Percentiles rank a stretch among this genome's conserved stretches.
These are phyloP conservation scores for Andricus curvator DNA, from an alignment of 2,888 invertebrate species.

Conservation along the genomic window DNA sequence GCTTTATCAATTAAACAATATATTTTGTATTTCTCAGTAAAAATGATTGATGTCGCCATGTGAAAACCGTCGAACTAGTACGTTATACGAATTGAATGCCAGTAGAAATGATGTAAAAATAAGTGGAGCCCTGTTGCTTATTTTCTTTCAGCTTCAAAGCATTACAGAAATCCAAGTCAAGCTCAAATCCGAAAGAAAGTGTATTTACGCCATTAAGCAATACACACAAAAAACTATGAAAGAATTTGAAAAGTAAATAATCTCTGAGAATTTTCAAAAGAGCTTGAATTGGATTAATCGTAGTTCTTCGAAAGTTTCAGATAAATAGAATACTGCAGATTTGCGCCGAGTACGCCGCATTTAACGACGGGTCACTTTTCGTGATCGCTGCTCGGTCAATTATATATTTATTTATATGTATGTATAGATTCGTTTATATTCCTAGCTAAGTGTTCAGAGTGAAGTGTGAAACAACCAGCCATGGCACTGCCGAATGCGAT, in stretches of 20 bases:
- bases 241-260: neutral
- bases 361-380: constrained; percentile 34
- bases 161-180: constrained; percentile 21
- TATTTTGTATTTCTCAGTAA: constrained; percentile 26
- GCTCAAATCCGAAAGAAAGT: neutral
- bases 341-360: constrained; percentile 36
- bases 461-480: constrained; percentile 59
- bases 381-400: constrained; percentile 35
- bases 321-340: constrained; percentile 38
- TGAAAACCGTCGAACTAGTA: constrained; percentile 39
- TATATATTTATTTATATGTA: constrained; percentile 53
- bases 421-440: constrained; percentile 59
- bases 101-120: constrained; percentile 64
- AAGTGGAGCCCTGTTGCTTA: constrained; percentile 53
- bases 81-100: constrained; percentile 46
- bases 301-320: constrained; percentile 30
- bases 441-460: constrained; percentile 61
- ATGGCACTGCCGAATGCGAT: constrained; percentile 55
- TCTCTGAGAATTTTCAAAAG: neutral
- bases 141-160: constrained; percentile 41
- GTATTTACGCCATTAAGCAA: neutral
- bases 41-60: constrained; percentile 28
- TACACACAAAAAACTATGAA: neutral
- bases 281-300: constrained; percentile 12
- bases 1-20: constrained; percentile 32